Evolutionary conservation across 2,888 invertebrate genomes (phyloP).

Genomic region (Chrysolina americana): DNA sequence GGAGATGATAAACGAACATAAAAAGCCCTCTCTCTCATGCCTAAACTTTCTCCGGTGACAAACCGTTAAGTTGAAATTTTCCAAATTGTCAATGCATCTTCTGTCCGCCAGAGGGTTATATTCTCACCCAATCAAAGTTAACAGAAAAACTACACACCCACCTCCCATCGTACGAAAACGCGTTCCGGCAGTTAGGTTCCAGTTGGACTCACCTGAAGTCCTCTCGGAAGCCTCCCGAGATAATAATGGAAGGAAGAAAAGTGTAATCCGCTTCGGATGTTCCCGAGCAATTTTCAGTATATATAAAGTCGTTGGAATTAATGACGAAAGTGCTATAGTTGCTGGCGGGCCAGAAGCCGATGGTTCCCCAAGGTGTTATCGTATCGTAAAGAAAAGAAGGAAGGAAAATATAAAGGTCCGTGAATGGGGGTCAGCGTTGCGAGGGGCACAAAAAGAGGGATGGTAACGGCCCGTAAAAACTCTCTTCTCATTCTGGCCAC

Average conservation of each 20-base stretch:
- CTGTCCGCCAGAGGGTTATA: not conserved
- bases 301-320: slow-evolving; percentile 57
- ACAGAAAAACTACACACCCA: too few relatives aligned
- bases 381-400: slow-evolving; percentile 53
- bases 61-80: not conserved
- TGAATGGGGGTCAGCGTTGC: slow-evolving; percentile 52
- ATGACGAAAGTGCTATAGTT: slow-evolving; percentile 52
- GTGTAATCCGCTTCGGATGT: slow-evolving; percentile 28
- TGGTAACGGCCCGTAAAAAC: slow-evolving; percentile 56
- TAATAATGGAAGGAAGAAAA: slow-evolving; percentile 30
- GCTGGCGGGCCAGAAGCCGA: slow-evolving; percentile 52
- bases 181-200: not conserved
- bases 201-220: slow-evolving; percentile 17
- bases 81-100: not conserved
- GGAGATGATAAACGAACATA: too few relatives aligned
- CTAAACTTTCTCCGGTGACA: too few relatives aligned
- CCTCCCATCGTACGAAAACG: not conserved
- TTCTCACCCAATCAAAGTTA: not conserved
- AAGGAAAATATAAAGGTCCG: slow-evolving; percentile 54
- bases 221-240: not conserved
- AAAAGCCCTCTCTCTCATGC: too few relatives aligned
- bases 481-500: slow-evolving; percentile 52
- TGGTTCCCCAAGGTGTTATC: slow-evolving; percentile 59
- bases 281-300: slow-evolving; percentile 49
- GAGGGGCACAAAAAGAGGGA: slow-evolving; percentile 53